phyloP scores from a whole-genome alignment of 2,888 invertebrate genomes.

The Calephelis perditalis region DNA sequence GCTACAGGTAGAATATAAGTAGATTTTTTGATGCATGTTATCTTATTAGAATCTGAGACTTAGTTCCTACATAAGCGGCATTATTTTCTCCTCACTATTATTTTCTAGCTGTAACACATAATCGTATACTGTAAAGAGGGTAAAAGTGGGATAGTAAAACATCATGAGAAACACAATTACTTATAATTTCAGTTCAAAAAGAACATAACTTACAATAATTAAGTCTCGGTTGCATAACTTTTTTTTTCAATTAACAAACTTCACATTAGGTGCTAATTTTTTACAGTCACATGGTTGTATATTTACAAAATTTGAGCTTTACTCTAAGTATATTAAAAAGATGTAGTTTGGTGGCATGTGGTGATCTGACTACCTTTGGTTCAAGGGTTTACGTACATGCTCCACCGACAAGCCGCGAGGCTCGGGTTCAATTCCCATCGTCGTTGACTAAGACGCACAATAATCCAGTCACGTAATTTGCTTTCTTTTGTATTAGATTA shows the following conservation, averaged over 20 bases:
- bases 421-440: neutral
- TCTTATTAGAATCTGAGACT: too few relatives aligned
- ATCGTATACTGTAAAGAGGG: too few relatives aligned
- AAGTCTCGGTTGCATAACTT: slow-evolving; percentile 29
- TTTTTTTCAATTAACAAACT: slow-evolving; percentile 15
- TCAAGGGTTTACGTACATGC: neutral
- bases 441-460: too few relatives aligned
- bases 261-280: slow-evolving; percentile 15
- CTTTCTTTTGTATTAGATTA: neutral
- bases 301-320: slow-evolving; percentile 20
- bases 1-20: too few relatives aligned
- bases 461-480: neutral
- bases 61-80: too few relatives aligned
- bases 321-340: slow-evolving; percentile 19
- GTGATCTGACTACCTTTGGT: too few relatives aligned
- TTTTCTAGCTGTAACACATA: too few relatives aligned
- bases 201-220: slow-evolving; percentile 24
- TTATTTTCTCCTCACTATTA: too few relatives aligned
- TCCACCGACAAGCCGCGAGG: neutral
- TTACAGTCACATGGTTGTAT: slow-evolving; percentile 25
- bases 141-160: neutral
- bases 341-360: neutral
- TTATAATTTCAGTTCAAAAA: slow-evolving; percentile 24
- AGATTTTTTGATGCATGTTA: too few relatives aligned
- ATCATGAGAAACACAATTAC: slow-evolving; percentile 3